Evolutionary conservation across 1,140 invertebrate species (phyloP).

Genomic region (Papilio aristodemus): DNA sequence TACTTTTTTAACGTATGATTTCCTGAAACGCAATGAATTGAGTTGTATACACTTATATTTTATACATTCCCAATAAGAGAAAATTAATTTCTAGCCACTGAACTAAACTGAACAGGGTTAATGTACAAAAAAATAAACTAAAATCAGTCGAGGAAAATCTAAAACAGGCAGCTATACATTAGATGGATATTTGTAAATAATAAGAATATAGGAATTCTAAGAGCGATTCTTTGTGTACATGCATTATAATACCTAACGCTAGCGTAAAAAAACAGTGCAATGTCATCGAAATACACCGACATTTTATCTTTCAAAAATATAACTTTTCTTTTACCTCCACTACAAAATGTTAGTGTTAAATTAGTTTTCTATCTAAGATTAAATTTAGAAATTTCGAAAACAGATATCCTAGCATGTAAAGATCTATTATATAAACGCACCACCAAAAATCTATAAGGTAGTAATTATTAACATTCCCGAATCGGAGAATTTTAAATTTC

Average conservation of each 20-base stretch:
- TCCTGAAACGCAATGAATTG: too few relatives aligned
- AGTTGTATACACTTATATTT: too few relatives aligned
- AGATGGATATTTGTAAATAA: too few relatives aligned
- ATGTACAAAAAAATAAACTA: too few relatives aligned
- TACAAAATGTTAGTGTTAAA: slow-evolving; percentile 62
- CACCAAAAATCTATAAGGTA: slow-evolving; percentile 11
- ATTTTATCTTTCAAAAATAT: slow-evolving; percentile 68
- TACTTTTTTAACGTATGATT: too few relatives aligned
- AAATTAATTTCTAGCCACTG: too few relatives aligned
- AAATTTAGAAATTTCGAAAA: slow-evolving; percentile 45
- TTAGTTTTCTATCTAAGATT: slow-evolving; percentile 72
- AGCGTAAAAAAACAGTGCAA: slow-evolving; percentile 59
- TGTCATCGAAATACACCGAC: slow-evolving; percentile 45
- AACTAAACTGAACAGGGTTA: too few relatives aligned
- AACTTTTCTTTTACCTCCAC: slow-evolving; percentile 55
- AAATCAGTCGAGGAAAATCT: too few relatives aligned
- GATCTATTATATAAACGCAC: slow-evolving; percentile 12
- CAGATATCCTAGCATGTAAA: slow-evolving; percentile 10
- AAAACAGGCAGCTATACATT: too few relatives aligned
- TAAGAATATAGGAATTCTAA: not conserved
- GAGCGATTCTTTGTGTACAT: slow-evolving; percentile 16
- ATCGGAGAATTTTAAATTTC: not conserved
- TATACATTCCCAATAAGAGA: too few relatives aligned
- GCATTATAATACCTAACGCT: slow-evolving; percentile 36
- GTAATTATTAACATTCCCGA: slow-evolving; percentile 5